Conservation (phyloP, 2,113 vertebrate genomes). For the Rattus rattus region DNA sequence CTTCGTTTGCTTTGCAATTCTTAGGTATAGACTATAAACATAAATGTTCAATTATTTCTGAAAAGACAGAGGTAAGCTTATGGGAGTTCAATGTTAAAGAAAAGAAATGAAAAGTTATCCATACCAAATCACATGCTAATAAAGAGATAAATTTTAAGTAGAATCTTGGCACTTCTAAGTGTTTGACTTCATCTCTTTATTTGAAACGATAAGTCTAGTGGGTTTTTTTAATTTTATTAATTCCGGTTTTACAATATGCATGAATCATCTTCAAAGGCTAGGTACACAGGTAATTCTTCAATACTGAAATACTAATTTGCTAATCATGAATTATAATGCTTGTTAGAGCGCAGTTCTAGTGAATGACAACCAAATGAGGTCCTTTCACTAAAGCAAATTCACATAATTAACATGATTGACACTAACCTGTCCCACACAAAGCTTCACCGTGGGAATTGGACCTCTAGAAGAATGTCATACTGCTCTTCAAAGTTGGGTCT, state of each 20-base stretch:
- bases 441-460: not conserved
- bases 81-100: not conserved
- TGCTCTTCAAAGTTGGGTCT: conserved; percentile 14
- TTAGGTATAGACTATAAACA: not conserved
- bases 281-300: not conserved
- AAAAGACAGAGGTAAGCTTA: not conserved
- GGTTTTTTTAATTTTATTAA: conserved; percentile 11
- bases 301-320: not conserved
- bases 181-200: not conserved
- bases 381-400: conserved; percentile 3
- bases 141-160: not conserved
- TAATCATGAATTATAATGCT: conserved; percentile 20
- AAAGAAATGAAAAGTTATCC: not conserved
- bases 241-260: not conserved
- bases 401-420: not conserved
- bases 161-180: not conserved
- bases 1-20: not conserved
- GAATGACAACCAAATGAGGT: conserved; percentile 11
- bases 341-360: not conserved
- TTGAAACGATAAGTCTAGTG: not conserved
- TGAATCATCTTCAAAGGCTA: not conserved
- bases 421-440: not conserved
- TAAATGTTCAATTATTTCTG: conserved; percentile 18
- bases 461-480: not conserved
- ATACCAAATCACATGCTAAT: not conserved